A percentile compares a stretch with the other conserved stretches of the same genome.
Conservation (phyloP, 2,797 vertebrate genomes). For the Anas bahamensis region DNA sequence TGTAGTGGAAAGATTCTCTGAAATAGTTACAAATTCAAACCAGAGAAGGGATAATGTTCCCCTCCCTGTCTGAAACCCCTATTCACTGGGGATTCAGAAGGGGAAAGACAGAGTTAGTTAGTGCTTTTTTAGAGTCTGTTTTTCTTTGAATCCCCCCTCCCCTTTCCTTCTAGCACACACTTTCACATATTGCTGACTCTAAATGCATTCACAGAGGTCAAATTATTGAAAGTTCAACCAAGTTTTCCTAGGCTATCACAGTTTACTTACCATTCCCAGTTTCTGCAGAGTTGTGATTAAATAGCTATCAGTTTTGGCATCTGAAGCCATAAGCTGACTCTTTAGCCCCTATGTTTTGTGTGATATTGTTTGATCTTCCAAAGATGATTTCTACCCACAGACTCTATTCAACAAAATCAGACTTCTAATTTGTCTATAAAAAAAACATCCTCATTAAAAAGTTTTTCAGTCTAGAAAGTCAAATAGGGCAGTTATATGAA, state of each 20-base stretch:
- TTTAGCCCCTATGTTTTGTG: slow-evolving; percentile 38
- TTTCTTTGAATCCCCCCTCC: slow-evolving; percentile 11
- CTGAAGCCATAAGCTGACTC: slow-evolving; percentile 9
- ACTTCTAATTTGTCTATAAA: slow-evolving; percentile 4
- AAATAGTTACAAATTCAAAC: slow-evolving; percentile 2
- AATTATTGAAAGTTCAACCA: slow-evolving; percentile 66
- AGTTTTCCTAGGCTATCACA: slow-evolving; percentile 63
- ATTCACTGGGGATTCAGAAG: background rate
- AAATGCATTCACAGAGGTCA: slow-evolving; percentile 62
- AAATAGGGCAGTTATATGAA: background rate
- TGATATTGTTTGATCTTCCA: slow-evolving; percentile 52
- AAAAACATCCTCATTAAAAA: slow-evolving; percentile 61
- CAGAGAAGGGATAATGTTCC: background rate
- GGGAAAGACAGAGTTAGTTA: slow-evolving; percentile 2
- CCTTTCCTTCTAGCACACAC: background rate
- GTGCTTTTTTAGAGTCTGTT: slow-evolving; percentile 44
- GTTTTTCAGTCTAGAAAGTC: slow-evolving; percentile 44
- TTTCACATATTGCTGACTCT: slow-evolving; percentile 37
- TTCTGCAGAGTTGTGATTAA: slow-evolving; percentile 44
- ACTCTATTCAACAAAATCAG: background rate
- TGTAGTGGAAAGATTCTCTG: background rate
- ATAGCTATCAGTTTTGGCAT: slow-evolving; percentile 16
- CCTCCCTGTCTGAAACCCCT: background rate
- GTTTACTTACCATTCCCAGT: slow-evolving; percentile 44
- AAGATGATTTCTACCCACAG: slow-evolving; percentile 31